Evolutionary conservation across 2,888 invertebrate species (phyloP), one percentile per base, ranked within the genome.

Genomic region (Xanthorhoe designata): DNA sequence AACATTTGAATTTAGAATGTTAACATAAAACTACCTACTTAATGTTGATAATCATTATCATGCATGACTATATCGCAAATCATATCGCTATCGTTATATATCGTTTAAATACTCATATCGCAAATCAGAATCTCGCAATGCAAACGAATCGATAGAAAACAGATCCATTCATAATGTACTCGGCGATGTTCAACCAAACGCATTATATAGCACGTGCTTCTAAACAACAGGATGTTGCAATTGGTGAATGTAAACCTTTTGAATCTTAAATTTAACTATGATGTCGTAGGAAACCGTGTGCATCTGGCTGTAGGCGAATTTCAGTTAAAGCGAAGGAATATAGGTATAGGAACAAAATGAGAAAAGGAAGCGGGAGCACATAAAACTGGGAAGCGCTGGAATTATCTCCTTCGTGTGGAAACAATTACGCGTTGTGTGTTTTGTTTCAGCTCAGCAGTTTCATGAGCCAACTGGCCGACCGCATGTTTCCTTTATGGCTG

Each of bases 221-320:
- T 78, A 76, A 82, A 85, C 79, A 86, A 81, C 88, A 88, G 87
- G 89, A 88, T 87, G 86, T 84, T 81, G 79, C 83, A 80, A 81
- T 79, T 74, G 69, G 78, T 78, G 80, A 86, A 83, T 85, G 81
- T 86, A 82, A 86, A 85, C 85, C 82, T 79, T 77, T 79, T 71
- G 75, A 71, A 72, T 74, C 74, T 74, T 75, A 80, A 78, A 80
- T 81, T 78, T 79, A 42, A 10, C 38, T 42, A 79, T 83, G 83
- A 83, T 83, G 78, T 72, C 77, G 72, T 75, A 84, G 87, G 85
- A 88, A 87, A 86, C 85, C 75, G 82, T 79, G 76, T 80, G 80
- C 89, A 89, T 90, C 89, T 90, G 90, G 84, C 60, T 66, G 73
- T 71, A 72, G 74, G 75, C 8, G 4, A 32, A 32, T 32, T 75